Percentiles rank a stretch among this genome's conserved stretches.
phyloP scores from a whole-genome alignment of 2,113 vertebrate genomes.

The Marmota flaviventris region DNA sequence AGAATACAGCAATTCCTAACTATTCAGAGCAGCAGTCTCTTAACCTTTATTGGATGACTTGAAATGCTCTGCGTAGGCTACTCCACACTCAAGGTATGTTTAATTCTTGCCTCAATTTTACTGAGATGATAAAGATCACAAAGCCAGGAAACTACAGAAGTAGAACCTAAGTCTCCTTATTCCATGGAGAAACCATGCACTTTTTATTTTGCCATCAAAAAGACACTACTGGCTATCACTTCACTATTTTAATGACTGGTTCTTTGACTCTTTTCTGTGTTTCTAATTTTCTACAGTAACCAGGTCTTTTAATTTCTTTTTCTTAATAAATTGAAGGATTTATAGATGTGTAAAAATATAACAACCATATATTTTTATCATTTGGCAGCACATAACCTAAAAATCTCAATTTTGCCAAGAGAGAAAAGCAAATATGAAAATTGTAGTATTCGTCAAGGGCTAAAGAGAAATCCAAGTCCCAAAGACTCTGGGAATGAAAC shows the following conservation, averaged over 20 bases:
- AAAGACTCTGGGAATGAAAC: not conserved
- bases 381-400: slow-evolving; percentile 23
- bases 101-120: not conserved
- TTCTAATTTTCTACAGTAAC: slow-evolving; percentile 31
- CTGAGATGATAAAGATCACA: not conserved
- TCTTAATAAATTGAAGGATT: not conserved
- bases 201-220: slow-evolving; percentile 13
- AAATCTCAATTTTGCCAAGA: slow-evolving; percentile 39
- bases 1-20: not conserved
- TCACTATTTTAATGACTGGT: slow-evolving; percentile 1
- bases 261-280: slow-evolving; percentile 9
- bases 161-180: not conserved
- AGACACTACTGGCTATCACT: not conserved
- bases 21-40: not conserved
- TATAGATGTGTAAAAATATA: not conserved
- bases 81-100: not conserved
- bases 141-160: not conserved
- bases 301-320: not conserved
- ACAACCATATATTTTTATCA: slow-evolving; percentile 13
- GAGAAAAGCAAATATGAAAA: not conserved
- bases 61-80: not conserved
- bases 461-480: not conserved
- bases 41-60: not conserved
- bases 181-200: not conserved
- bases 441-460: not conserved